phyloP scores from a whole-genome alignment of 2,888 invertebrate genomes.

The Andrena dorsata region DNA sequence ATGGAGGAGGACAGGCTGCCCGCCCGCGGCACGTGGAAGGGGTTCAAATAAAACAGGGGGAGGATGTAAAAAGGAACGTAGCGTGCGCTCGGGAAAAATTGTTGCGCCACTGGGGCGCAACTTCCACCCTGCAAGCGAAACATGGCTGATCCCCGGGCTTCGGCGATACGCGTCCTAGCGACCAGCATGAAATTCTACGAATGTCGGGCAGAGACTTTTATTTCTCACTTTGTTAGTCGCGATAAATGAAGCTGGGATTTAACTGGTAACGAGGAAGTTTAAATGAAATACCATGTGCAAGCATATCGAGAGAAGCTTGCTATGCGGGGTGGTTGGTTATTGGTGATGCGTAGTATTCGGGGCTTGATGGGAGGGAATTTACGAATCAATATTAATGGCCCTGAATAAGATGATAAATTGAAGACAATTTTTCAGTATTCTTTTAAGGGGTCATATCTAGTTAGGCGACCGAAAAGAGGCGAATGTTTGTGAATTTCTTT shows the following conservation, averaged over 20 bases:
- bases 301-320: too few relatives aligned
- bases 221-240: not conserved
- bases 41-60: slow-evolving; percentile 47
- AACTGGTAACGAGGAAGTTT: too few relatives aligned
- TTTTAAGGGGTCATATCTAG: too few relatives aligned
- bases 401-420: too few relatives aligned
- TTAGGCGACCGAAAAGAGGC: too few relatives aligned
- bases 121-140: slow-evolving; percentile 43
- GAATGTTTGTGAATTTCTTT: too few relatives aligned
- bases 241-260: not conserved
- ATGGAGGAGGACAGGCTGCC: slow-evolving; percentile 14
- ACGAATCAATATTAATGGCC: too few relatives aligned
- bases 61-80: slow-evolving; percentile 38
- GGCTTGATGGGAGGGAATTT: too few relatives aligned
- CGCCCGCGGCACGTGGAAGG: slow-evolving; percentile 28
- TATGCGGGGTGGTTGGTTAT: too few relatives aligned
- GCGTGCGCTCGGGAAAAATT: slow-evolving; percentile 31
- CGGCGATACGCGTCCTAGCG: not conserved
- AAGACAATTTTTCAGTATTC: too few relatives aligned
- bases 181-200: not conserved
- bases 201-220: not conserved
- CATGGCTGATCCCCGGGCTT: slow-evolving; percentile 9
- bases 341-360: too few relatives aligned
- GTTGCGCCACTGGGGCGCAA: slow-evolving; percentile 51
- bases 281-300: too few relatives aligned